These are phyloP conservation scores for Rattus rattus DNA, from an alignment of 2,113 vertebrate genomes.

Conservation along the genomic window DNA sequence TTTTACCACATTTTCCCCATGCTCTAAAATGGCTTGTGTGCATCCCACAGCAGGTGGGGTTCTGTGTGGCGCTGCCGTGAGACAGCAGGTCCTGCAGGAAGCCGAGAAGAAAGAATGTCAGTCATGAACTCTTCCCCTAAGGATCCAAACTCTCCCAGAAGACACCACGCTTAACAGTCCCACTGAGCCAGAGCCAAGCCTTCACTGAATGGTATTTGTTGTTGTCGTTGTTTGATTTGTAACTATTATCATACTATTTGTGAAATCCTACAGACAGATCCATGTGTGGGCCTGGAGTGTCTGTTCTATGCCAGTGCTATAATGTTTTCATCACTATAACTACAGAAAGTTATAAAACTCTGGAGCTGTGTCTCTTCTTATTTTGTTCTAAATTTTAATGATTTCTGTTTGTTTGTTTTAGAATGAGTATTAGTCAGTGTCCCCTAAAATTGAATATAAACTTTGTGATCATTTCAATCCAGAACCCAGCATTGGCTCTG, in stretches of 20 bases:
- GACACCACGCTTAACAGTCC: neutral
- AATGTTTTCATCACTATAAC: neutral
- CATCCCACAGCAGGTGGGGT: no score
- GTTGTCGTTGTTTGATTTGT: neutral
- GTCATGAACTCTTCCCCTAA: neutral
- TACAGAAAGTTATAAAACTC: neutral
- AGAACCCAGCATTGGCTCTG: neutral
- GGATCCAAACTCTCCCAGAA: neutral
- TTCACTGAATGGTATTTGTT: neutral
- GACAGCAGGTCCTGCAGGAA: neutral
- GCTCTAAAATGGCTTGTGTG: neutral
- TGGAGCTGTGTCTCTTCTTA: neutral
- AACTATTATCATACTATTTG: neutral
- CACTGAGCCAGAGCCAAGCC: neutral
- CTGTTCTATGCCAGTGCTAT: neutral
- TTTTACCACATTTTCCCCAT: neutral
- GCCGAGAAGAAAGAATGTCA: neutral
- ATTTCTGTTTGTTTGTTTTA: neutral
- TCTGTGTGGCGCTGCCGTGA: neutral
- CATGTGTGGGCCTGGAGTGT: neutral
- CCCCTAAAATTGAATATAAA: neutral
- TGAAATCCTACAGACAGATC: neutral
- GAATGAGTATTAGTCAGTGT: neutral
- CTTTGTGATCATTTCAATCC: neutral
- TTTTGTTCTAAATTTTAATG: neutral